Evolutionary conservation across 2,888 invertebrate species (phyloP).

Genomic region (Penaeus monodon): DNA sequence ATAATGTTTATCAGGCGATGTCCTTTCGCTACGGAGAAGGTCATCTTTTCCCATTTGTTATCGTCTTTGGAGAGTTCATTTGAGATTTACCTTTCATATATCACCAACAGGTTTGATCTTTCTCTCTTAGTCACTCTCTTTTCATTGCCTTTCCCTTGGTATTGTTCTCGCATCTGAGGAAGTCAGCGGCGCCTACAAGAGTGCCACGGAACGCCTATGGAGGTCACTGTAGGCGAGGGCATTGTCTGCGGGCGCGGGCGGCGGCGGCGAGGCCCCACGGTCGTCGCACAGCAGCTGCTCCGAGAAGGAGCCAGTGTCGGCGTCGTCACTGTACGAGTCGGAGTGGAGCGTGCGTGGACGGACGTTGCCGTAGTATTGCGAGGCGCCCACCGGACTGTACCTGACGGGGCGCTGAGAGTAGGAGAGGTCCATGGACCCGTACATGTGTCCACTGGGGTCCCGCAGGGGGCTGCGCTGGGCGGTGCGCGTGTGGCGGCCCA

Average conservation of each 20-base stretch:
- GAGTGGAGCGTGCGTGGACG: constrained; percentile 33
- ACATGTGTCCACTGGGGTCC: constrained; percentile 38
- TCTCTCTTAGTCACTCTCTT: constrained; percentile 21
- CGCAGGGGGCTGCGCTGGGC: constrained; percentile 40
- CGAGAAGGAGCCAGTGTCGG: constrained; percentile 32
- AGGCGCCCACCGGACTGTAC: constrained; percentile 35
- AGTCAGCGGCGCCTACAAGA: constrained; percentile 22
- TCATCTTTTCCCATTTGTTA: too few relatives aligned
- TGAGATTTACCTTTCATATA: too few relatives aligned
- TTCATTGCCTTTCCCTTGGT: background rate
- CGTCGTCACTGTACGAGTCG: constrained; percentile 41
- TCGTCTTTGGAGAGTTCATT: too few relatives aligned
- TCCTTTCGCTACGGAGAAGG: too few relatives aligned
- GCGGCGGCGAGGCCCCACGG: constrained; percentile 58
- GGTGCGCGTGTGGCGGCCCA: constrained; percentile 56
- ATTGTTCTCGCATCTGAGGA: background rate
- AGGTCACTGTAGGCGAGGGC: constrained; percentile 44
- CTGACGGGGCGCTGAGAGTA: constrained; percentile 38
- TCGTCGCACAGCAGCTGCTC: constrained; percentile 59
- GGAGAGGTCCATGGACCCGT: constrained; percentile 37
- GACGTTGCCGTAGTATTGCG: constrained; percentile 48
- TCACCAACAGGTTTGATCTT: background rate
- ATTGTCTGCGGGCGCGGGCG: constrained; percentile 60
- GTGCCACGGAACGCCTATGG: constrained; percentile 38
- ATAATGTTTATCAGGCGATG: too few relatives aligned